Conservation (phyloP, 2,797 vertebrate species). For the Bradypodion ventrale region DNA sequence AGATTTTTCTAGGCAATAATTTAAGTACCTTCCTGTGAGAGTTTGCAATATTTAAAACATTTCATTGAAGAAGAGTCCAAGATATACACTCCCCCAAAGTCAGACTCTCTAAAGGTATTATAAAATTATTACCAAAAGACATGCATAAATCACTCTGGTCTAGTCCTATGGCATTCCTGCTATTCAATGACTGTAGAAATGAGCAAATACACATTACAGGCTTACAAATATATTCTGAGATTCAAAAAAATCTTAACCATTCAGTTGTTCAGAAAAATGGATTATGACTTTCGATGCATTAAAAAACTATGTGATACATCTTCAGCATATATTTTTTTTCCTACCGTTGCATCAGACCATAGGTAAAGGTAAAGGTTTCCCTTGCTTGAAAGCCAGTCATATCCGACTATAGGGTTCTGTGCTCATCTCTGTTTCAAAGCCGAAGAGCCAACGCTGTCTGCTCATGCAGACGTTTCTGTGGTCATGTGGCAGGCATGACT, state of each 20-base stretch:
- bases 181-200: background rate
- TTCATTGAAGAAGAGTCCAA: background rate
- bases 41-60: constrained; percentile 6
- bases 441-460: no score
- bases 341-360: no score
- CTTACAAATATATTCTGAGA: background rate
- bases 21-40: background rate
- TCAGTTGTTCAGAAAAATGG: background rate
- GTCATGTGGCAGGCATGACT: no score
- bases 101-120: constrained; percentile 1
- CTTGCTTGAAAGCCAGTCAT: no score
- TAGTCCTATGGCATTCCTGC: background rate
- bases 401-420: no score
- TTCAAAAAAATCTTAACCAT: background rate
- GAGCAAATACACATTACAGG: background rate
- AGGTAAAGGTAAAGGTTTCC: no score
- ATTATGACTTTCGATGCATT: background rate
- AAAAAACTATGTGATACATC: background rate
- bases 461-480: no score
- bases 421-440: no score
- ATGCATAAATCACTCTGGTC: background rate
- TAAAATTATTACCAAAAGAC: background rate
- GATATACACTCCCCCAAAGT: background rate
- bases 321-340: background rate
- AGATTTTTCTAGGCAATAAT: background rate